These are phyloP conservation scores for Cervus canadensis DNA, from an alignment of 2,113 vertebrate species.

Conservation along the genomic window DNA sequence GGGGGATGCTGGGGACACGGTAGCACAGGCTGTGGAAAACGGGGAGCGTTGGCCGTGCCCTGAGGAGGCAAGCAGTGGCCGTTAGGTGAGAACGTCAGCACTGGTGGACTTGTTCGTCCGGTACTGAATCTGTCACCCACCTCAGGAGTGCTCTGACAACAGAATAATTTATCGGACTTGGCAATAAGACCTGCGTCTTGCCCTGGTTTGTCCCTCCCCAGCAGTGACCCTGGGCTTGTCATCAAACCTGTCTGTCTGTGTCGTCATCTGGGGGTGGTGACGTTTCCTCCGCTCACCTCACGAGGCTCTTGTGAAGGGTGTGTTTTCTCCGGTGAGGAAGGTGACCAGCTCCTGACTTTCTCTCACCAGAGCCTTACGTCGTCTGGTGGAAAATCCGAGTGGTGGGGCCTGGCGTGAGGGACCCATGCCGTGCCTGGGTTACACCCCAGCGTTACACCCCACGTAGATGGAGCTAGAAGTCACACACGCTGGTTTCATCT, in stretches of 20 bases:
- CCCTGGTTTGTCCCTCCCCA: background rate
- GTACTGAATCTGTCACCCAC: background rate
- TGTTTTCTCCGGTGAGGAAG: background rate
- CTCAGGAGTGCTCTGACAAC: background rate
- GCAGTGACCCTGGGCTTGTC: background rate
- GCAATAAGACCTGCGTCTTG: background rate
- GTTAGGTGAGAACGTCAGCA: too few species aligned
- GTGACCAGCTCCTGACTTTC: background rate
- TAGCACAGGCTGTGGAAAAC: rapidly evolving
- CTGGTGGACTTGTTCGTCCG: background rate
- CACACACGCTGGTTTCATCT: background rate
- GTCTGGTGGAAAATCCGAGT: background rate
- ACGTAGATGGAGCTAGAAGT: background rate
- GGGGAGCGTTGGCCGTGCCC: rapidly evolving
- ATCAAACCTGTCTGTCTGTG: background rate
- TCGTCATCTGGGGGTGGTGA: background rate
- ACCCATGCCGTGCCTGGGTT: background rate
- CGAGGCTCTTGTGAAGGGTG: background rate
- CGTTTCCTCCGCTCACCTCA: background rate
- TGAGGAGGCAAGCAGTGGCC: background rate
- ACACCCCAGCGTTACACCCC: background rate
- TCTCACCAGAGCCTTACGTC: background rate
- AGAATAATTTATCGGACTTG: background rate
- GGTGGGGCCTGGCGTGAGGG: background rate
- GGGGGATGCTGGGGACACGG: background rate